Evolutionary conservation across 2,888 invertebrate species (phyloP).

Genomic region (Brachypterus glaber): DNA sequence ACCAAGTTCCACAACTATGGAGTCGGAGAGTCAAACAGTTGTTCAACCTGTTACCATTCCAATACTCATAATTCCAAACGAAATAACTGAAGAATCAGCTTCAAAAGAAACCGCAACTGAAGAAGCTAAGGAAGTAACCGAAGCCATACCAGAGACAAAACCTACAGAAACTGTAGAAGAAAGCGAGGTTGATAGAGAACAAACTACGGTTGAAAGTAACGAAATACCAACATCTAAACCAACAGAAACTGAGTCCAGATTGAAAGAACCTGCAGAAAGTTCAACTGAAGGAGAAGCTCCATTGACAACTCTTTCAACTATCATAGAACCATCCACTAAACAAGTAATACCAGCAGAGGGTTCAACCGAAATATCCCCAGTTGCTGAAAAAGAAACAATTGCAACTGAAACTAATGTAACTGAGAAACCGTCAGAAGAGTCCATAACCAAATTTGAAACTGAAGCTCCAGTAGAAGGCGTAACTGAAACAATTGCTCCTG

Average conservation of each 20-base stretch:
- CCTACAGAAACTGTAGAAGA: conserved; percentile 1
- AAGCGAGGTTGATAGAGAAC: conserved; percentile 7
- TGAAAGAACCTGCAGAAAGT: no score
- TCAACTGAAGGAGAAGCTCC: neutral
- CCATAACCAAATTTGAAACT: neutral
- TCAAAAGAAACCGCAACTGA: no score
- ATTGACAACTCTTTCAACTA: neutral
- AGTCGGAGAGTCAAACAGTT: conserved; percentile 45
- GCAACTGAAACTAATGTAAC: conserved; percentile 9
- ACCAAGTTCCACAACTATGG: conserved; percentile 39
- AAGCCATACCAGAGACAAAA: neutral
- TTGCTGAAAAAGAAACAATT: conserved; percentile 7
- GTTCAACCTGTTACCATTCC: conserved; percentile 25
- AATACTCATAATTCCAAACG: no score
- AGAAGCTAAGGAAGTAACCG: conserved; percentile 1
- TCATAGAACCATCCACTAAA: neutral
- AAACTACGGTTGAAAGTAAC: conserved; percentile 15
- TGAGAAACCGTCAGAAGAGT: conserved; percentile 10
- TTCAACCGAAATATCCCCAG: conserved; percentile 1
- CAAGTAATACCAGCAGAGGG: conserved; percentile 1
- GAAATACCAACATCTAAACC: conserved; percentile 10
- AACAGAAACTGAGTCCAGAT: no score
- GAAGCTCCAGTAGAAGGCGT: neutral
- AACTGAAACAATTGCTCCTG: conserved; percentile 8
- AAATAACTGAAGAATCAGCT: conserved; percentile 6